Percentiles rank a stretch among this genome's conserved stretches.
Evolutionary conservation across 2,888 invertebrate genomes (phyloP).

Genomic region (Maniola hyperantus): DNA sequence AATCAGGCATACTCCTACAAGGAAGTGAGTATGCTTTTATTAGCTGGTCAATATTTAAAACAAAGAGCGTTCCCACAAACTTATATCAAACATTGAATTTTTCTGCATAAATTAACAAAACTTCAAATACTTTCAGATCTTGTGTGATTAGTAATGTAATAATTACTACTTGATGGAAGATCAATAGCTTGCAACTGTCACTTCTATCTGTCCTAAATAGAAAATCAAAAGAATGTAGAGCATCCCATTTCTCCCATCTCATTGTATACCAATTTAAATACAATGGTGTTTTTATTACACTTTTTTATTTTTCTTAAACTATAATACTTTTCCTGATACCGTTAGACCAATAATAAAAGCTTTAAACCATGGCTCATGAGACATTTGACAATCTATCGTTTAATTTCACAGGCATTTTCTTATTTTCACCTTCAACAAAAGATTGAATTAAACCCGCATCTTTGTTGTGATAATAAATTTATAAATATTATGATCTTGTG

Average conservation of each 20-base stretch:
- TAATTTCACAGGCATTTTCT: conserved; percentile 34
- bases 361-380: conserved; percentile 22
- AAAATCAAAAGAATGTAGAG: conserved; percentile 2
- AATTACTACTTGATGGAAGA: neutral
- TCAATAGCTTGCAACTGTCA: neutral
- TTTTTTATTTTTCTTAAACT: conserved; percentile 11
- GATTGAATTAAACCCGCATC: neutral
- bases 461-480: neutral
- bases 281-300: conserved; percentile 7
- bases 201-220: neutral
- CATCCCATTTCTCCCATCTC: neutral
- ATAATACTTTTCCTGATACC: conserved; percentile 16
- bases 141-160: neutral
- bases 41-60: no score
- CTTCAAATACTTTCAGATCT: no score
- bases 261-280: conserved; percentile 9
- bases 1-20: no score
- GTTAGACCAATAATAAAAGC: conserved; percentile 15
- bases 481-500: neutral
- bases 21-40: no score
- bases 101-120: no score
- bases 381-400: conserved; percentile 27
- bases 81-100: no score
- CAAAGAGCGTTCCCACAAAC: no score
- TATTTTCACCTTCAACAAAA: conserved; percentile 7